phyloP scores from a whole-genome alignment of 1,140 invertebrate species.

The Cydia splendana region DNA sequence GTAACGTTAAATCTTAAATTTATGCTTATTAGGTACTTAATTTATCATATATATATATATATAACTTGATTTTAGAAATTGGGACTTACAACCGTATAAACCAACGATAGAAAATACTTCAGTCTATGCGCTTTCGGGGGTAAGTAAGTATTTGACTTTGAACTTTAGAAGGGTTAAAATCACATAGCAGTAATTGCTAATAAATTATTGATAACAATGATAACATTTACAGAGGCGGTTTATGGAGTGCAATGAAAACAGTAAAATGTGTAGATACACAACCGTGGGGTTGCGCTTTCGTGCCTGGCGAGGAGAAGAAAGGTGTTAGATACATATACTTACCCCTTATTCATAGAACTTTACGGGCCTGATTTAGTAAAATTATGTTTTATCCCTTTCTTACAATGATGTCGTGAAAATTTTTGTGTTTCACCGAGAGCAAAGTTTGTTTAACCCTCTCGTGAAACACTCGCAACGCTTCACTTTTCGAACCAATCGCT shows the following conservation, averaged over 20 bases:
- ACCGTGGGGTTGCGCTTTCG: background rate
- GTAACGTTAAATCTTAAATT: too few relatives aligned
- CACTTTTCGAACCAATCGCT: too few relatives aligned
- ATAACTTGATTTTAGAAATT: constrained; percentile 54
- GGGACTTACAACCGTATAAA: constrained; percentile 58
- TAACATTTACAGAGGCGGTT: background rate
- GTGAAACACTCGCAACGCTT: too few relatives aligned
- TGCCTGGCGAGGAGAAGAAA: background rate
- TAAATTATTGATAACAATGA: background rate
- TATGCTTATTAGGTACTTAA: too few relatives aligned
- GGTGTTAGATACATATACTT: background rate
- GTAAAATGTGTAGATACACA: background rate
- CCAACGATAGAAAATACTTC: constrained; percentile 52
- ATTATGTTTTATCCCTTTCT: too few relatives aligned
- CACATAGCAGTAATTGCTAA: constrained; percentile 8
- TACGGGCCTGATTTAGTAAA: too few relatives aligned
- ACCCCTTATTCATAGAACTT: too few relatives aligned
- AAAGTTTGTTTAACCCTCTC: too few relatives aligned
- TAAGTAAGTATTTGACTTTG: constrained; percentile 43
- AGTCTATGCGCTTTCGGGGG: constrained; percentile 43
- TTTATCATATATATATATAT: background rate
- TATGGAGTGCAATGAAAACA: background rate
- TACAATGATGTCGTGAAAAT: too few relatives aligned
- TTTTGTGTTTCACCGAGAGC: too few relatives aligned
- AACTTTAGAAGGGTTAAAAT: background rate